A percentile compares a stretch with the other conserved stretches of the same genome.
phyloP scores from a whole-genome alignment of 2,797 vertebrate species.

The Peromyscus nudipes region DNA sequence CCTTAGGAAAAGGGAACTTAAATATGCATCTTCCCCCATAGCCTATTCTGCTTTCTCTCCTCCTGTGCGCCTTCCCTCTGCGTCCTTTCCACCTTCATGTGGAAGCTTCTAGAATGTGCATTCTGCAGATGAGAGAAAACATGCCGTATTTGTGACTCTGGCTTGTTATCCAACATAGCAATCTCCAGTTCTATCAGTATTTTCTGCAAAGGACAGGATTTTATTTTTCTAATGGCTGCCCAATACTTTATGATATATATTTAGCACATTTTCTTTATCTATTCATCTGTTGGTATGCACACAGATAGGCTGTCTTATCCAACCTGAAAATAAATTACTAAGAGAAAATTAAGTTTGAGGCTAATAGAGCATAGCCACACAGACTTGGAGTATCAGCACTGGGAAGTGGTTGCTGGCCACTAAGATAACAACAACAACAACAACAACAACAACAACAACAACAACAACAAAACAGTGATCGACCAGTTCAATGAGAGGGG shows the following conservation, averaged over 20 bases:
- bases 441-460: background rate
- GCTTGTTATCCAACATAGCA: background rate
- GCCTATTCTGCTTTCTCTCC: no score
- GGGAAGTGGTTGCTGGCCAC: background rate
- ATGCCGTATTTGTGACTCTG: background rate
- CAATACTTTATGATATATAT: background rate
- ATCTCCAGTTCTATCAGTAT: background rate
- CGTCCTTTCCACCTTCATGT: no score
- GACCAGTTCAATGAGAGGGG: background rate
- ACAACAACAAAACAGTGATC: background rate
- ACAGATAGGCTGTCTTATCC: background rate
- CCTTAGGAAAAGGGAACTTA: background rate
- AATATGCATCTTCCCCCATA: no score
- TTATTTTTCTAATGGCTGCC: background rate
- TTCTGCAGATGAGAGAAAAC: background rate
- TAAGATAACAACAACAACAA: background rate
- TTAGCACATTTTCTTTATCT: background rate
- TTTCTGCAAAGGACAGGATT: background rate
- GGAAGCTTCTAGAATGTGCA: background rate
- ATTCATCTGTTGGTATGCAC: background rate
- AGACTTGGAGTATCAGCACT: background rate
- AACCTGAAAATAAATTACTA: background rate
- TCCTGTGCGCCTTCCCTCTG: background rate
- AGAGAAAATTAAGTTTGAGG: background rate
- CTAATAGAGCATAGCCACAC: accelerated